phyloP scores from a whole-genome alignment of 1,140 invertebrate species.

The Campoletis sonorensis region DNA sequence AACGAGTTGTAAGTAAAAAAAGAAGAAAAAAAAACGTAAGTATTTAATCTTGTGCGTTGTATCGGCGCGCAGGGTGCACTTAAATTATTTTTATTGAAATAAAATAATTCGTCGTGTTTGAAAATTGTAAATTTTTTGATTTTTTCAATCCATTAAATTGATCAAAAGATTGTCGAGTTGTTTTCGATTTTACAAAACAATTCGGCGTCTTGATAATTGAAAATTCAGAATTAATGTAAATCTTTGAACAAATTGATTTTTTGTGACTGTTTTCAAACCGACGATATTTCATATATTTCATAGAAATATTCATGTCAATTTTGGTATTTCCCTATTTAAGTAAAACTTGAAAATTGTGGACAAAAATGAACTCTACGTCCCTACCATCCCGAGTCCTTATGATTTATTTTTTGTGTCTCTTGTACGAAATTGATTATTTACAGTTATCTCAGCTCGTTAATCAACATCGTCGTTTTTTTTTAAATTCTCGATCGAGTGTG shows the following conservation, averaged over 20 bases:
- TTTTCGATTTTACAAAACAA: background rate
- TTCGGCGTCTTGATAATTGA: too few relatives aligned
- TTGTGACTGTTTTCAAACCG: too few relatives aligned
- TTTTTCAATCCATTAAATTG: background rate
- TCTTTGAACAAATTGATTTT: too few relatives aligned
- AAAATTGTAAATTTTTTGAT: conserved; percentile 25
- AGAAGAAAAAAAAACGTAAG: conserved; percentile 62
- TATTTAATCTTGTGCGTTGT: conserved; percentile 73
- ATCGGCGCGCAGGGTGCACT: conserved; percentile 70
- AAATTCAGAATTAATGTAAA: background rate
- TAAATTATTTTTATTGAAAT: conserved; percentile 46
- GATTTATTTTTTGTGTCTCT: conserved; percentile 18
- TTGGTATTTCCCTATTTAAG: background rate
- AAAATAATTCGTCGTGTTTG: conserved; percentile 7
- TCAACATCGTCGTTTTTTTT: conserved; percentile 6
- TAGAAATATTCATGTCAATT: too few relatives aligned
- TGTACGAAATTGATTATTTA: conserved; percentile 24
- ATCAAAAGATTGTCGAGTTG: background rate
- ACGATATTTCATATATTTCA: too few relatives aligned
- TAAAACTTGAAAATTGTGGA: background rate
- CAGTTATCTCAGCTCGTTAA: conserved; percentile 2
- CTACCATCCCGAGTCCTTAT: background rate
- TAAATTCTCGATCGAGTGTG: background rate
- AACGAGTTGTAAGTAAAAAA: background rate
- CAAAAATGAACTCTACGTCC: background rate